Percentiles rank a stretch among this genome's conserved stretches.
phyloP scores from a whole-genome alignment of 2,797 vertebrate species.

The Apogon hyalosoma region DNA sequence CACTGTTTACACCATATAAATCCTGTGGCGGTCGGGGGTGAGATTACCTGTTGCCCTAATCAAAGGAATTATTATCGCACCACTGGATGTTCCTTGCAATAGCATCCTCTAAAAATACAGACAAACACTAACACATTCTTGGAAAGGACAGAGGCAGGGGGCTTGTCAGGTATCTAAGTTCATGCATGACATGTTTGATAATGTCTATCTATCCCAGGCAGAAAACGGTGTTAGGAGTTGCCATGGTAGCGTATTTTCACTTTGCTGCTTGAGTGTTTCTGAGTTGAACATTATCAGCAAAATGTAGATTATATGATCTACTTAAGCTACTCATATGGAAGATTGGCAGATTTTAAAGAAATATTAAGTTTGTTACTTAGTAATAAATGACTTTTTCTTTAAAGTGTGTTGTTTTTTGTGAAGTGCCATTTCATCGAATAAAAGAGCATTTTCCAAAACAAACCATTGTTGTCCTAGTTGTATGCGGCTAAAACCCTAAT shows the following conservation, averaged over 20 bases:
- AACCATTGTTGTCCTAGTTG: background rate
- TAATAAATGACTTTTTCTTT: slow-evolving; percentile 1
- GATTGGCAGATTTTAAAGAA: slow-evolving; percentile 13
- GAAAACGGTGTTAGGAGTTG: slow-evolving; percentile 14
- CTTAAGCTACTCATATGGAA: slow-evolving; percentile 20
- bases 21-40: slow-evolving; percentile 55
- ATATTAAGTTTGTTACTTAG: slow-evolving; percentile 8
- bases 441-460: background rate
- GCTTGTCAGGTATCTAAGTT: slow-evolving; percentile 23
- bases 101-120: slow-evolving; percentile 69
- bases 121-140: slow-evolving; percentile 1
- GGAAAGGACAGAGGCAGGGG: slow-evolving; percentile 1
- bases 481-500: background rate
- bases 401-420: background rate
- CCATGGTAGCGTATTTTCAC: slow-evolving; percentile 18
- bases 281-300: slow-evolving; percentile 1
- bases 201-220: slow-evolving; percentile 9
- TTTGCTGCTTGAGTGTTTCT: background rate
- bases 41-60: slow-evolving; percentile 80
- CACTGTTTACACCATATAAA: slow-evolving; percentile 61
- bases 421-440: background rate
- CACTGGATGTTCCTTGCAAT: slow-evolving; percentile 71
- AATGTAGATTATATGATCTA: slow-evolving; percentile 60
- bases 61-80: slow-evolving; percentile 72
- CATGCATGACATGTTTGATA: slow-evolving; percentile 32